phyloP scores from a whole-genome alignment of 1,140 invertebrate species.

The Mactra quadrangularis region DNA sequence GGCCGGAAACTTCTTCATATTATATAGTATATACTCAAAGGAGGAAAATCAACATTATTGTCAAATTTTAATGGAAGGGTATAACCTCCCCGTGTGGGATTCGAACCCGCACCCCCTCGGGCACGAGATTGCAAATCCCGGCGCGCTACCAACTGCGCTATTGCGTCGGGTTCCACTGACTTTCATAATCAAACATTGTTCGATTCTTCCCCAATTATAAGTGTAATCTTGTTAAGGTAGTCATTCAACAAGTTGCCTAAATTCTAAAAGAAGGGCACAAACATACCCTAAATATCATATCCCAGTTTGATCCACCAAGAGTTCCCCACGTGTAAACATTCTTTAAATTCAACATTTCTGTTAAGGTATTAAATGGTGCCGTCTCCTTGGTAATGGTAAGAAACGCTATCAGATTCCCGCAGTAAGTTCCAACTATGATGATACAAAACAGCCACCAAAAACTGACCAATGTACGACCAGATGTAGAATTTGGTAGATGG shows the following conservation, averaged over 20 bases:
- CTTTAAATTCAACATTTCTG: conserved; percentile 58
- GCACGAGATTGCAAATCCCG: no score
- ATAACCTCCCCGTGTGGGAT: no score
- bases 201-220: not conserved
- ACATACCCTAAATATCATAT: conserved; percentile 60
- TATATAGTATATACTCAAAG: no score
- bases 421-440: conserved; percentile 91
- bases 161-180: no score
- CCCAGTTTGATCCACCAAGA: conserved; percentile 41
- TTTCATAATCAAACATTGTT: not conserved
- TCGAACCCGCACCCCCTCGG: no score
- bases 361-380: conserved; percentile 63
- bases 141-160: no score
- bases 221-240: not conserved
- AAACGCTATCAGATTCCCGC: conserved; percentile 96
- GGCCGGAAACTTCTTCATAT: no score
- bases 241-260: not conserved
- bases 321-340: conserved; percentile 64
- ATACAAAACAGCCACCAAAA: no score
- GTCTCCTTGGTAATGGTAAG: conserved; percentile 88
- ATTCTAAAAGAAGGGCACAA: conserved; percentile 1
- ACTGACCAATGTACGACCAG: conserved; percentile 87
- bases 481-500: conserved; percentile 59
- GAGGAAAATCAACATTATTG: no score
- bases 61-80: no score